Evolutionary conservation across 2,888 invertebrate species (phyloP), one percentile per base, ranked within the genome.

Genomic region (Tuta absoluta): DNA sequence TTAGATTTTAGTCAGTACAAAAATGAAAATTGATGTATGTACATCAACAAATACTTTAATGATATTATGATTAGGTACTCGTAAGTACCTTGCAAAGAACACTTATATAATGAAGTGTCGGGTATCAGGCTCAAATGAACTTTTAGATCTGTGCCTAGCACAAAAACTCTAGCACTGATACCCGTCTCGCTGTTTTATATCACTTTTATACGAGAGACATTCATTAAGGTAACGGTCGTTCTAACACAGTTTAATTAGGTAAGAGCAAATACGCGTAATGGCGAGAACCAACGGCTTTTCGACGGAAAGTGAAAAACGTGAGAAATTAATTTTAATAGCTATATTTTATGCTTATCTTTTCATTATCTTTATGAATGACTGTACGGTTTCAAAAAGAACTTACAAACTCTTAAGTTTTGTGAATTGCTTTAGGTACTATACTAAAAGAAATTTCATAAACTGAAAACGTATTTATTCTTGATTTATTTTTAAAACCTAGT

Each of bases 201-300:
- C 23, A 66, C 21, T 37, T 63, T 51, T 33, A 62, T 21, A 51
- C 21, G 51, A 48, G 59, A 49, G 24, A 60, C 64, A 57, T 64
- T 66, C 64, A 65, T 66, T 63, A 63, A 64, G 2, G 7, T 66
- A 66, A 66, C 66, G 66, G 66, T 62, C 48, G 58, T 17, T 60
- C 37, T 62, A 66, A 62, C 63, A 63, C 63, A 56, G 53, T 56
- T 66, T 66, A 66, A 66, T 66, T 64, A 64, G 41, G 21, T 45
- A 57, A 60, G 41, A 45, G 60, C 60, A 60, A 59, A 59, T 48
- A 60, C 37, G 33, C 23, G 14, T 53, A 53, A 23, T 23, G 23
- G 14, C 14, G 60, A 45, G 60, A 60, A 60, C 24, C 45, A 60
- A 60, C 60, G 60, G 60, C 45, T 45, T 48, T 59, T 41, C 1